A percentile compares a stretch with the other conserved stretches of the same genome.
Conservation (phyloP, 2,113 vertebrate species). For the Tragelaphus strepsiceros region DNA sequence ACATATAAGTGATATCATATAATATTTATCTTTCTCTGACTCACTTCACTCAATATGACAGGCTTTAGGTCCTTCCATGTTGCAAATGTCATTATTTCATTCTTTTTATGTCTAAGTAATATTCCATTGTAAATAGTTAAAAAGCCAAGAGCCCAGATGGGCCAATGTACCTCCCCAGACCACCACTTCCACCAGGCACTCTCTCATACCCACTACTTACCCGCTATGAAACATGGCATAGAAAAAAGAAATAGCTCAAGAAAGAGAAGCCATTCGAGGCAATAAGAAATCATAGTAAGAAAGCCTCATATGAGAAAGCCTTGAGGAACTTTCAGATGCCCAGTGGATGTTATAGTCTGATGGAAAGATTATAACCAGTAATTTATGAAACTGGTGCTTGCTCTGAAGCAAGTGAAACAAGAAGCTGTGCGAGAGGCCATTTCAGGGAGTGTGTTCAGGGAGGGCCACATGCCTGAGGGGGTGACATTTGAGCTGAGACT, state of each 20-base stretch:
- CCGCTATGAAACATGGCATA: not conserved
- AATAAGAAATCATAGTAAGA: not conserved
- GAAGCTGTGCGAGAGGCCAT: not conserved
- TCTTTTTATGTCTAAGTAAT: not conserved
- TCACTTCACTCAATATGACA: not conserved
- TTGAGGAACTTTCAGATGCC: not conserved
- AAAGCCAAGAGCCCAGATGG: not conserved
- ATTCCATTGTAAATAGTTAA: not conserved
- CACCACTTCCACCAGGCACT: not conserved
- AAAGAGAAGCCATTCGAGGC: not conserved
- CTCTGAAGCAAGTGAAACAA: not conserved
- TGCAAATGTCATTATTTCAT: not conserved
- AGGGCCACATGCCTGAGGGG: not conserved
- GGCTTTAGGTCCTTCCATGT: not conserved
- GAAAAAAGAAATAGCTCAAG: not conserved
- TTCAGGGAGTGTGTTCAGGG: not conserved
- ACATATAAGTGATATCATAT: not conserved
- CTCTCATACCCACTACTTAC: too few species aligned
- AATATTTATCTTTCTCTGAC: not conserved
- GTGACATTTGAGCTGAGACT: not conserved
- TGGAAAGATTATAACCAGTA: not conserved
- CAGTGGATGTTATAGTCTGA: fast-evolving
- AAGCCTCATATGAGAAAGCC: not conserved
- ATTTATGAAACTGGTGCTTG: not conserved
- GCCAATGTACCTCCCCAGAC: not conserved